Evolutionary conservation across 1,140 invertebrate genomes (phyloP), one percentile per base, ranked within the genome.

Genomic region (Argopecten irradians): DNA sequence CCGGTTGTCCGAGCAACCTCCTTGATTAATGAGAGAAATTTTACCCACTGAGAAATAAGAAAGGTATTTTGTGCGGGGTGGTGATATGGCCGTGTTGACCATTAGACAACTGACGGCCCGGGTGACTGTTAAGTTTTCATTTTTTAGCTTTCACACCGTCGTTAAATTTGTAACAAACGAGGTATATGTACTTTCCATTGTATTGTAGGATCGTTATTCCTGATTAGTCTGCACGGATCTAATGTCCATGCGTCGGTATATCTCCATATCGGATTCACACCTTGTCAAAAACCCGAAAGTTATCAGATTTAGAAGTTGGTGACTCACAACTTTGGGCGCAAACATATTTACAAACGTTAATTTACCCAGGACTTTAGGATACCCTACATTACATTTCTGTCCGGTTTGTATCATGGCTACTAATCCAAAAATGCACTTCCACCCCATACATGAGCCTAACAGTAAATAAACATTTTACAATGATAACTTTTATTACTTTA

Each of bases 41-140:
- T 71, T n/a, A 71, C 55, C 55, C 55, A 71, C 55, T 22, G n/a
- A 71, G 55, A 71, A 71, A 71, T 71, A 71, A 71, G 55, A 71
- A 71, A 71, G 55, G 55, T 28, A 71, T n/a, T 71, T 71, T 71
- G 22, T n/a, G 55, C 55, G n/a, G 55, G 55, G 28, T 71, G n/a
- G 55, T 28, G 55, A 71, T 71, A 71, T n/a, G 55, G n/a, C 55
- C 11, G 22, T 71, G 55, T 28, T 71, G n/a, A 71, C 55, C 55
- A 71, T 3, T 71, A 28, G 55, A 71, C 55, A 71, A 28, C 55
- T 71, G 22, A 71, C 28, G 55, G 55, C n/a, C n/a, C n/a, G n/a
- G 55, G n/a, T 28, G 55, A n/a, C 19, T 28, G n/a, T 28, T 71
- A 1, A n/a, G 55, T 8, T 71, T 71, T 71, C 55, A 28, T 28